phyloP scores from a whole-genome alignment of 1,140 invertebrate genomes.

The Drosophila funebris region DNA sequence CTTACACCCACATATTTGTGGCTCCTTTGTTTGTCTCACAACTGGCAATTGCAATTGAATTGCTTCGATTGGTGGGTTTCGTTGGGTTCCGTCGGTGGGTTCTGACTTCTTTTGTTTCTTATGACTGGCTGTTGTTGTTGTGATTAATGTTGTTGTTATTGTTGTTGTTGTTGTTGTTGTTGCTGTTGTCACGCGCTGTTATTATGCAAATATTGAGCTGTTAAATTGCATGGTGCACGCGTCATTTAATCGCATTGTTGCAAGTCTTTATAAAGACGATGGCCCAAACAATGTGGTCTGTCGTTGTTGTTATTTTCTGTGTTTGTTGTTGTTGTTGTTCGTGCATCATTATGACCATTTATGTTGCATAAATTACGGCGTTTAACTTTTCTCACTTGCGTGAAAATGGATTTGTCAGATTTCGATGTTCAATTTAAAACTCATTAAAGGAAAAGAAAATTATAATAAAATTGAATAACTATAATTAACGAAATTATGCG shows the following conservation, averaged over 20 bases:
- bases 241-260: constrained; percentile 71
- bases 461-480: not conserved
- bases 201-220: constrained; percentile 80
- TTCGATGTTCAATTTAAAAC: constrained; percentile 9
- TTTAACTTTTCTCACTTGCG: constrained; percentile 63
- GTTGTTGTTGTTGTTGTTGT: constrained; percentile 25
- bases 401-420: constrained; percentile 55
- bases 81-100: not conserved
- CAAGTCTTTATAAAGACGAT: constrained; percentile 49
- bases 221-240: constrained; percentile 74
- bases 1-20: constrained; percentile 31
- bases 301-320: constrained; percentile 30
- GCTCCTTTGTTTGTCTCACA: constrained; percentile 23
- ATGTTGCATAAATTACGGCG: constrained; percentile 79
- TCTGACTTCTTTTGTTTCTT: not conserved
- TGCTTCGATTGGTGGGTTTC: constrained; percentile 20
- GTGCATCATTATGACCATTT: constrained; percentile 66
- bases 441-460: not conserved
- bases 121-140: not conserved
- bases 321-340: constrained; percentile 21
- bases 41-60: constrained; percentile 43
- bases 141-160: constrained; percentile 9
- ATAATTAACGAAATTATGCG: too few relatives aligned
- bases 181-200: constrained; percentile 72
- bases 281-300: constrained; percentile 39